phyloP scores from a whole-genome alignment of 1,140 invertebrate species.

The Papilio machaon region DNA sequence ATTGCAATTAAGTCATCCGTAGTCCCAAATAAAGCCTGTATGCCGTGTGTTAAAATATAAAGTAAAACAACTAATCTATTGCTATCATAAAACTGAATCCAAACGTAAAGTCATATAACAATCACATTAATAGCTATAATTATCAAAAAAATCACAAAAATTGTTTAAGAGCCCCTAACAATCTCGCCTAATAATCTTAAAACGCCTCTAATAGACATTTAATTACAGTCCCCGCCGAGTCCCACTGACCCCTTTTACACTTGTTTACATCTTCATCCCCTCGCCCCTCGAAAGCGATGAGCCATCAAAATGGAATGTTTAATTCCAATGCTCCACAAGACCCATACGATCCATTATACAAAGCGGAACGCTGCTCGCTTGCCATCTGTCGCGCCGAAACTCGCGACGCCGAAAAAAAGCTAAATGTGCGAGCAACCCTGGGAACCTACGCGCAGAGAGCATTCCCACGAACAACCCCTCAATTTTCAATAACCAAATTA shows the following conservation, averaged over 20 bases:
- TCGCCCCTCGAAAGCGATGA: slow-evolving; percentile 65
- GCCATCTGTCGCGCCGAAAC: slow-evolving; percentile 81
- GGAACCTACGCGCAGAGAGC: slow-evolving; percentile 77
- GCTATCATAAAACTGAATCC: not conserved
- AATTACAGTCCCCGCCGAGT: slow-evolving; percentile 72
- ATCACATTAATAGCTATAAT: slow-evolving; percentile 62
- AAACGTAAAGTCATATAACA: slow-evolving; percentile 46
- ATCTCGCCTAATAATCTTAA: slow-evolving; percentile 74
- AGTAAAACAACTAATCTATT: slow-evolving; percentile 37
- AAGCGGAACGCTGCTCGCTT: slow-evolving; percentile 75
- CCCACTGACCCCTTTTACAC: slow-evolving; percentile 81
- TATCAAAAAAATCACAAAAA: slow-evolving; percentile 59
- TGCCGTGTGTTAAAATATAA: slow-evolving; percentile 46
- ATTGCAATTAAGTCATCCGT: not conserved
- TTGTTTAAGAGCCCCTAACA: slow-evolving; percentile 55
- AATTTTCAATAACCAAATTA: slow-evolving; percentile 82
- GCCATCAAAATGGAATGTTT: slow-evolving; percentile 80
- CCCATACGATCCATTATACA: slow-evolving; percentile 80
- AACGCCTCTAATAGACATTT: slow-evolving; percentile 79
- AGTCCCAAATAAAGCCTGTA: not conserved
- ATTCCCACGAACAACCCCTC: slow-evolving; percentile 82
- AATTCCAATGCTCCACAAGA: slow-evolving; percentile 78
- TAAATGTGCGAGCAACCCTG: slow-evolving; percentile 80
- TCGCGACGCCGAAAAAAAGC: slow-evolving; percentile 74
- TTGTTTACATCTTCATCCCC: slow-evolving; percentile 82